Evolutionary conservation across 2,888 invertebrate genomes (phyloP).

Genomic region (Chalcosyrphus nemorum): DNA sequence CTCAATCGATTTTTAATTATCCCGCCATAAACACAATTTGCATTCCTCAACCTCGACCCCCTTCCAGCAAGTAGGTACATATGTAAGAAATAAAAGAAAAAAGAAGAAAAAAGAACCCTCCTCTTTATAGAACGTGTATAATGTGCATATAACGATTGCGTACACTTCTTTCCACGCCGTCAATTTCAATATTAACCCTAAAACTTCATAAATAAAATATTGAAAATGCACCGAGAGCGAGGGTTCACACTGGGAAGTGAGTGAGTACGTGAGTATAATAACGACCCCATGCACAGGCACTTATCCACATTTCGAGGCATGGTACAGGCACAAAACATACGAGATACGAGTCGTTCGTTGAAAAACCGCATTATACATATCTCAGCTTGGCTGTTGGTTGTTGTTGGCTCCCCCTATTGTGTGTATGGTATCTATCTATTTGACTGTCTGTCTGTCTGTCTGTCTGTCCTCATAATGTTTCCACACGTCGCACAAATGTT

Average conservation of each 20-base stretch:
- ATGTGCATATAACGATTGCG: conserved; percentile 15
- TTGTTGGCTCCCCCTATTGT: conserved; percentile 18
- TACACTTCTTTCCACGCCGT: conserved; percentile 54
- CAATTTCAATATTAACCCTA: conserved; percentile 59
- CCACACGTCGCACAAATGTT: conserved; percentile 53
- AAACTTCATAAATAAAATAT: conserved; percentile 59
- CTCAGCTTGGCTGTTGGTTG: conserved; percentile 32
- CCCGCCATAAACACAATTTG: conserved; percentile 29
- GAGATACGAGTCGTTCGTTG: conserved; percentile 1
- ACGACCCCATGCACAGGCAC: conserved; percentile 58
- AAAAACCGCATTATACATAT: conserved; percentile 46
- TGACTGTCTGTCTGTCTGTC: conserved; percentile 8
- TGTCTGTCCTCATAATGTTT: conserved; percentile 37
- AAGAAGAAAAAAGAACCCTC: neutral
- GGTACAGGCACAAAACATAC: conserved; percentile 17
- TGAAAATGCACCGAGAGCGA: conserved; percentile 33
- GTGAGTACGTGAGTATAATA: conserved; percentile 54
- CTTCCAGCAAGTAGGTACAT: neutral
- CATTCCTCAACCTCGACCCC: neutral
- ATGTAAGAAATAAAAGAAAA: neutral
- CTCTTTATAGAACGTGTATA: conserved; percentile 1
- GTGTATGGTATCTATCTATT: neutral
- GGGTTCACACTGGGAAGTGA: conserved; percentile 46
- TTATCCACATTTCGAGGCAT: conserved; percentile 49
- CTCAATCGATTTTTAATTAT: conserved; percentile 48